phyloP scores from a whole-genome alignment of 2,888 invertebrate genomes.

The Petrophora chlorosata region DNA sequence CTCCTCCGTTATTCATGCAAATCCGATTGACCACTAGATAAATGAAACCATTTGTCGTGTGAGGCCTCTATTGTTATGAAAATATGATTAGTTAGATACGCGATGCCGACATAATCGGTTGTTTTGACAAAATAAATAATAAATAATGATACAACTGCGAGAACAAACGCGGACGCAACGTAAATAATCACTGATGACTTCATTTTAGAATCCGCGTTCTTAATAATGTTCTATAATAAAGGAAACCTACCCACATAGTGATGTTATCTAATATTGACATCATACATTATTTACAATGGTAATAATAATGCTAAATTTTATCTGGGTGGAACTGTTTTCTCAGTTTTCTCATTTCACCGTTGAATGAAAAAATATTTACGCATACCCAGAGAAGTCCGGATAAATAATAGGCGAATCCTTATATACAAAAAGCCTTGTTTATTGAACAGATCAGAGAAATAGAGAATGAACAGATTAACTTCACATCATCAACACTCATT shows the following conservation, averaged over 20 bases:
- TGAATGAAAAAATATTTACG: too few species aligned
- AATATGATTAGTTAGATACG: conserved; percentile 4
- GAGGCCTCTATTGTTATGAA: conserved; percentile 19
- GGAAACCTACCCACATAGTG: conserved; percentile 2
- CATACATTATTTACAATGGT: neutral
- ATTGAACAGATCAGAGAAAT: too few species aligned
- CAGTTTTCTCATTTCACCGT: too few species aligned
- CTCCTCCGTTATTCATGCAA: conserved; percentile 27
- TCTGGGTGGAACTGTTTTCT: too few species aligned
- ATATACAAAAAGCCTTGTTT: too few species aligned
- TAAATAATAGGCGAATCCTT: too few species aligned
- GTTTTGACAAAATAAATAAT: conserved; percentile 3
- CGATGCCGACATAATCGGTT: neutral
- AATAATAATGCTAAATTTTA: too few species aligned
- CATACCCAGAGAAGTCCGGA: too few species aligned
- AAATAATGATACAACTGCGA: neutral
- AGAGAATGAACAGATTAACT: too few species aligned
- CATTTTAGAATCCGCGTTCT: conserved; percentile 2
- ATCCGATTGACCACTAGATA: conserved; percentile 23
- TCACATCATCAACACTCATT: too few species aligned
- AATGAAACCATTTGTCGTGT: conserved; percentile 22
- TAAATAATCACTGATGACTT: conserved; percentile 1
- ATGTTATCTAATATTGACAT: conserved; percentile 1
- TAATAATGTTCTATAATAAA: too few species aligned
- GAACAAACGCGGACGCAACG: conserved; percentile 2